Evolutionary conservation across 2,113 vertebrate species (phyloP).

Genomic region (Colossoma macropomum): DNA sequence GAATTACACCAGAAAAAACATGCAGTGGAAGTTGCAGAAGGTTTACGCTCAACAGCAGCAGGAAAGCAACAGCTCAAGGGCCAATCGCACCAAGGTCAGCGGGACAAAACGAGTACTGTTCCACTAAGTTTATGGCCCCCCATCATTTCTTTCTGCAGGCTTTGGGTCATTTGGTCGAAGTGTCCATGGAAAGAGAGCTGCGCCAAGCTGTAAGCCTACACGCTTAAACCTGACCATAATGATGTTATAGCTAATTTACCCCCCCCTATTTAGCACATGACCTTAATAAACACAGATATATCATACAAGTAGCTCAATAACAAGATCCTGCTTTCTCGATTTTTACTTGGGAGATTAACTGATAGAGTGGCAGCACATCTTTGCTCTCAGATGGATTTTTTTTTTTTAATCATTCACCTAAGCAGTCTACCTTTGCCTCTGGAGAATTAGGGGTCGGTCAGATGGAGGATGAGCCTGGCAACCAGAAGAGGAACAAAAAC

Average conservation of each 20-base stretch:
- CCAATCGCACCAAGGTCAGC: constrained; percentile 36
- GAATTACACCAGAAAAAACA: neutral
- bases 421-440: constrained; percentile 55
- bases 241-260: neutral
- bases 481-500: constrained; percentile 59
- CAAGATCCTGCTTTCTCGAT: neutral
- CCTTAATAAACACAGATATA: neutral
- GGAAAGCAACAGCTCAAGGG: constrained; percentile 26
- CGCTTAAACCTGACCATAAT: neutral
- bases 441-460: constrained; percentile 51
- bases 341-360: neutral
- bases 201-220: neutral
- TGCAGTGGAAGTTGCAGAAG: neutral
- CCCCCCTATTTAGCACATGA: neutral
- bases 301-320: too few species aligned
- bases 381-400: neutral
- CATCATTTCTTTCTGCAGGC: neutral
- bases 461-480: constrained; percentile 62
- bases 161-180: constrained; percentile 6
- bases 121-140: constrained; percentile 5
- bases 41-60: constrained; percentile 11
- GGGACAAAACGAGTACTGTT: constrained; percentile 38
- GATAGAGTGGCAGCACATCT: neutral
- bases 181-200: neutral
- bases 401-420: constrained; percentile 10